phyloP scores from a whole-genome alignment of 2,888 invertebrate genomes.

The Linyphia triangularis region DNA sequence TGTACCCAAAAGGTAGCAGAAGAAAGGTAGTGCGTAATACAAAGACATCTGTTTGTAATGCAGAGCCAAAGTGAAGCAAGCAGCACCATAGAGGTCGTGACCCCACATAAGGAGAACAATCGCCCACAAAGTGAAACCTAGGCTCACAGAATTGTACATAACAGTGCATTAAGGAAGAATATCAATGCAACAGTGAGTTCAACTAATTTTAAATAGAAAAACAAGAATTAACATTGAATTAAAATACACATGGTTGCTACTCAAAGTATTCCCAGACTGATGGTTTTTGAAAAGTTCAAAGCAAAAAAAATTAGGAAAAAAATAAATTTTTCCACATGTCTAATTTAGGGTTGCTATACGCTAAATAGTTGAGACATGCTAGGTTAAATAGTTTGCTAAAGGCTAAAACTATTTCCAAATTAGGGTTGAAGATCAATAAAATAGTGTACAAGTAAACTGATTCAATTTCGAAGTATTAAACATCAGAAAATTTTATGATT shows the following conservation, averaged over 20 bases:
- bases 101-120: slow-evolving; percentile 83
- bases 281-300: no score
- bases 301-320: background rate
- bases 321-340: background rate
- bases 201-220: background rate
- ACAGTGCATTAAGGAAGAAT: slow-evolving; percentile 47
- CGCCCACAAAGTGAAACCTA: slow-evolving; percentile 91
- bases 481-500: no score
- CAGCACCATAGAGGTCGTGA: slow-evolving; percentile 83
- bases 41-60: slow-evolving; percentile 99
- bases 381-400: no score
- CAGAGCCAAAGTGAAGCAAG: slow-evolving; percentile 90
- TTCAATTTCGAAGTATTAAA: no score
- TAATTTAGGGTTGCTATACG: background rate
- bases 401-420: no score
- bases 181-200: slow-evolving; percentile 26
- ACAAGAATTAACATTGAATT: background rate
- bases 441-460: no score
- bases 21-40: slow-evolving; percentile 97
- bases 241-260: background rate
- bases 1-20: slow-evolving; percentile 90
- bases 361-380: no score
- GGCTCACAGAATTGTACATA: slow-evolving; percentile 92
- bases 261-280: no score
- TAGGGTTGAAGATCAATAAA: no score